Conservation (phyloP, 1,140 invertebrate genomes). For the Bilobella aurantiaca region DNA sequence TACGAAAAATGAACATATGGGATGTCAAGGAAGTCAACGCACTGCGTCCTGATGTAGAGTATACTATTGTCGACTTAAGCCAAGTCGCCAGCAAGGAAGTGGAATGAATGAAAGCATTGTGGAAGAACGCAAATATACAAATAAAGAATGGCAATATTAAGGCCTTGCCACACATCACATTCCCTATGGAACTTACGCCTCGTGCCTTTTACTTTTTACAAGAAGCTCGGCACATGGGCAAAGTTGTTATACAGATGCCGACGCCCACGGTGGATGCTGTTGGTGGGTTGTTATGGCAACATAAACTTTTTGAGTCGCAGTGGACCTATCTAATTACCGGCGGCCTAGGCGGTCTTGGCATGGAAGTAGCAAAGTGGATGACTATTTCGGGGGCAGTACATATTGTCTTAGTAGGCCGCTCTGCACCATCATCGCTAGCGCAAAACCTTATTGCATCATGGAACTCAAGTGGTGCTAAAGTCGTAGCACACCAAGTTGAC, state of each 20-base stretch:
- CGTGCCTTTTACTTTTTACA: conserved; percentile 16
- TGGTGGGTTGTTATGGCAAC: background rate
- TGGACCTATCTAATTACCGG: conserved; percentile 15
- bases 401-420: conserved; percentile 20
- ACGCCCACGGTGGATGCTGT: background rate
- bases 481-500: background rate
- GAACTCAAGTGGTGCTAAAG: background rate
- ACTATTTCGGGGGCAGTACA: conserved; percentile 11
- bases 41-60: conserved; percentile 14
- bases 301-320: background rate
- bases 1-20: conserved; percentile 54
- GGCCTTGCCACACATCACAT: conserved; percentile 2
- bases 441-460: background rate
- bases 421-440: conserved; percentile 1
- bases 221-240: conserved; percentile 14
- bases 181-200: background rate
- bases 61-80: conserved; percentile 4
- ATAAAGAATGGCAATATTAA: background rate
- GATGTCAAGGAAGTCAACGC: background rate
- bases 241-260: conserved; percentile 11
- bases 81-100: no score
- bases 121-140: no score
- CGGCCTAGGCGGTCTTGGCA: conserved; percentile 19
- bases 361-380: conserved; percentile 24
- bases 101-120: no score